Evolutionary conservation across 2,113 vertebrate species (phyloP).

Genomic region (Empidonax alnorum): DNA sequence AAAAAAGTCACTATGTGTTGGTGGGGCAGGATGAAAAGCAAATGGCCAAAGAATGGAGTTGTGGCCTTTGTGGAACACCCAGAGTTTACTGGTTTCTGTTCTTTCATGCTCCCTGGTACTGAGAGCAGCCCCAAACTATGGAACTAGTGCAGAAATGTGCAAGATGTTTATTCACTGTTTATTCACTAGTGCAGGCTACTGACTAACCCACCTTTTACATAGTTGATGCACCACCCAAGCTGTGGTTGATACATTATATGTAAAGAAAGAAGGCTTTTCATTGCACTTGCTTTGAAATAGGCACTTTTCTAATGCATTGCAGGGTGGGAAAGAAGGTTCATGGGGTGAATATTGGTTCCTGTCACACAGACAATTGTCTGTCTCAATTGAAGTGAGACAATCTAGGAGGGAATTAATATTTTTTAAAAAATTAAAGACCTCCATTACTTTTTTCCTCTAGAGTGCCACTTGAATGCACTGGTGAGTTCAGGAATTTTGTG

Average conservation of each 20-base stretch:
- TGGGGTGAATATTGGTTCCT: neutral
- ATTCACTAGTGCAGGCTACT: neutral
- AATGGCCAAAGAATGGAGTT: neutral
- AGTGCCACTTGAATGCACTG: neutral
- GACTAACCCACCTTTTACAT: neutral
- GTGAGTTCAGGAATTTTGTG: neutral
- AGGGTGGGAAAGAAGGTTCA: neutral
- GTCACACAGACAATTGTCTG: neutral
- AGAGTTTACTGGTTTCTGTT: neutral
- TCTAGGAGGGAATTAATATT: neutral
- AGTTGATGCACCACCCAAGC: neutral
- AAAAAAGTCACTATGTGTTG: neutral
- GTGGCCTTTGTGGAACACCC: neutral
- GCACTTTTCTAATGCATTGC: neutral
- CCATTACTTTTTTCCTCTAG: neutral
- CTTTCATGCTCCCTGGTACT: neutral
- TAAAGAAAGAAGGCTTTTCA: neutral
- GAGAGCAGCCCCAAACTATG: neutral
- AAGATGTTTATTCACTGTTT: neutral
- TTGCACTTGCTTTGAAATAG: neutral
- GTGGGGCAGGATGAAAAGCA: neutral
- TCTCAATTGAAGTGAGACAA: neutral
- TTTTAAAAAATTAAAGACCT: neutral
- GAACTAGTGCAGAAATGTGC: neutral
- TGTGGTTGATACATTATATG: neutral